Evolutionary conservation across 2,888 invertebrate genomes (phyloP).

Genomic region (Lepidocyrtoides sp.): DNA sequence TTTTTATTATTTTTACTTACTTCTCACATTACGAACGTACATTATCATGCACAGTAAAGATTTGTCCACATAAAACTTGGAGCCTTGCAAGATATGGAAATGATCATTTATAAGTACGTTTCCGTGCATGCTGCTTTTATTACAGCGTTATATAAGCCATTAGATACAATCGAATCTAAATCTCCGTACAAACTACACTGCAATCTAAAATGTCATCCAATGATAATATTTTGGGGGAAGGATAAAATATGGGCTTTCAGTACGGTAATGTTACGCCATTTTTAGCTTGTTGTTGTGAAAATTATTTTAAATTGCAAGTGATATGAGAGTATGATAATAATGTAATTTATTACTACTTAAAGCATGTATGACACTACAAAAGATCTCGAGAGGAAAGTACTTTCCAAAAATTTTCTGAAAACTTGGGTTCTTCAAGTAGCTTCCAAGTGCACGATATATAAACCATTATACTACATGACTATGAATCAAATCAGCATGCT

Average conservation of each 20-base stretch:
- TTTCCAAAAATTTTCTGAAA: slow-evolving; percentile 10
- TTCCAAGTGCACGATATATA: no score
- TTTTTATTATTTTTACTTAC: background rate
- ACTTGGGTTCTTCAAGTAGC: no score
- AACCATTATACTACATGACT: no score
- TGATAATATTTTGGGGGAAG: slow-evolving; percentile 45
- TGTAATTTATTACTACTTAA: slow-evolving; percentile 4
- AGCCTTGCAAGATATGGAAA: slow-evolving; percentile 17
- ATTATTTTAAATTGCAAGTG: slow-evolving; percentile 48
- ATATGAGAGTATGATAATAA: slow-evolving; percentile 10
- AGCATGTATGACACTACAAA: background rate
- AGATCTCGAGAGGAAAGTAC: background rate
- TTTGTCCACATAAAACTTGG: slow-evolving; percentile 27
- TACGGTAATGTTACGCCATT: background rate
- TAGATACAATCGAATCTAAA: slow-evolving; percentile 41
- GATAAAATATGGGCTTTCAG: slow-evolving; percentile 30
- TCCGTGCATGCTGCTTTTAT: slow-evolving; percentile 22
- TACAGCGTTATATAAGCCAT: slow-evolving; percentile 36
- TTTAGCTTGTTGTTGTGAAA: background rate
- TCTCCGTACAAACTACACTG: background rate
- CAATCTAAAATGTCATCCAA: slow-evolving; percentile 25
- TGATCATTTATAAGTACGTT: slow-evolving; percentile 9
- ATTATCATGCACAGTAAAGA: slow-evolving; percentile 5
- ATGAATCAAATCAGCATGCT: no score
- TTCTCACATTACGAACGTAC: background rate